Percentiles rank a stretch among this genome's conserved stretches.
These are phyloP conservation scores for Drosophila sechellia DNA, from an alignment of 1,140 invertebrate species.

Conservation along the genomic window DNA sequence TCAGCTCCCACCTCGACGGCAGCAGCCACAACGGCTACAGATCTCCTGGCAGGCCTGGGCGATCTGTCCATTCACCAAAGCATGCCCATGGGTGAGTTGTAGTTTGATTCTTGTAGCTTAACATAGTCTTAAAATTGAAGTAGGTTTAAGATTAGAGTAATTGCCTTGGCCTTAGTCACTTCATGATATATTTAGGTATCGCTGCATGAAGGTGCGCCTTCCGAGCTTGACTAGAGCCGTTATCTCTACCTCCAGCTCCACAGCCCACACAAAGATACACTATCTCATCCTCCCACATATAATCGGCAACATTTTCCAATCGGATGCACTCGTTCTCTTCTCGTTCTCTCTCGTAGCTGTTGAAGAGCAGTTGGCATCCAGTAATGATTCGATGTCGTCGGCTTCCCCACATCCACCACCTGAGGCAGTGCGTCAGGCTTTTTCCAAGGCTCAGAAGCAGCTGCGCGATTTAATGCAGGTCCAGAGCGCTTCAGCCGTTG, in stretches of 20 bases:
- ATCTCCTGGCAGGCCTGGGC: slow-evolving; percentile 87
- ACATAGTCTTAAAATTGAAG: slow-evolving; percentile 6
- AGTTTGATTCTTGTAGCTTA: background rate
- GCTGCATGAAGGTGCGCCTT: slow-evolving; percentile 53
- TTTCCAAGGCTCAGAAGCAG: slow-evolving; percentile 37
- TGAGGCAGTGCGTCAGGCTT: slow-evolving; percentile 26
- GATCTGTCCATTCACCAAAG: slow-evolving; percentile 82
- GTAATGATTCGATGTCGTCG: slow-evolving; percentile 3
- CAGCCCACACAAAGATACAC: slow-evolving; percentile 38
- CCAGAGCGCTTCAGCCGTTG: slow-evolving; percentile 45
- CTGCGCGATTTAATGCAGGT: slow-evolving; percentile 40
- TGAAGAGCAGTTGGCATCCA: slow-evolving; percentile 40
- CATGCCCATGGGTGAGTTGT: slow-evolving; percentile 82
- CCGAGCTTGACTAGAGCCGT: slow-evolving; percentile 50
- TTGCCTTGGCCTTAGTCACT: slow-evolving; percentile 27
- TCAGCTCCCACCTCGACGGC: slow-evolving; percentile 29
- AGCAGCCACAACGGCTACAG: slow-evolving; percentile 76
- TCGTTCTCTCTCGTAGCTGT: slow-evolving; percentile 73
- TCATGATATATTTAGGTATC: slow-evolving; percentile 39
- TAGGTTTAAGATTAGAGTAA: slow-evolving; percentile 44
- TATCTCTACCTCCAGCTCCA: slow-evolving; percentile 54
- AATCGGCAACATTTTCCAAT: slow-evolving; percentile 83
- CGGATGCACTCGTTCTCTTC: slow-evolving; percentile 82
- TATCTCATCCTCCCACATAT: slow-evolving; percentile 42
- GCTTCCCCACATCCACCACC: slow-evolving; percentile 23